A percentile compares a stretch with the other conserved stretches of the same genome.
These are phyloP conservation scores for Neopipo cinnamomea DNA, from an alignment of 2,113 vertebrate genomes.

Conservation along the genomic window DNA sequence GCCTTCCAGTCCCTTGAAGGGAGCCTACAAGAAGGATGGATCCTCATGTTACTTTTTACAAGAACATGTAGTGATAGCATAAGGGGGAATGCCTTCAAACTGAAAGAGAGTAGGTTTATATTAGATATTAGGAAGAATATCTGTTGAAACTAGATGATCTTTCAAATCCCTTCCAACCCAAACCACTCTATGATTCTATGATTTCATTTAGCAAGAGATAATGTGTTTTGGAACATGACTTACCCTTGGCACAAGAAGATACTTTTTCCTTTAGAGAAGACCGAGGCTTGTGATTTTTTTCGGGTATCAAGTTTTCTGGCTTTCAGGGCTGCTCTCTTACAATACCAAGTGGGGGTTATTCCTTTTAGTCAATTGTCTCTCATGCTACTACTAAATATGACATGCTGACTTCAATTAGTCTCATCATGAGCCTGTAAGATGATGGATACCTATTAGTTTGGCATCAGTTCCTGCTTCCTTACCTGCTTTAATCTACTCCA, in stretches of 20 bases:
- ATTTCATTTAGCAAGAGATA: background rate
- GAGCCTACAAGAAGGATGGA: background rate
- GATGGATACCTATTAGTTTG: background rate
- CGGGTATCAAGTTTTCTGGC: rapidly evolving
- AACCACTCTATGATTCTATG: background rate
- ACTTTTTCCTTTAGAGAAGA: background rate
- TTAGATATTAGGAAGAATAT: background rate
- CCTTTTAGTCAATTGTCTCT: background rate
- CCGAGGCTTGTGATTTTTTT: background rate
- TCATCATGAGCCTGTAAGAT: background rate
- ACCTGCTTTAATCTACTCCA: background rate
- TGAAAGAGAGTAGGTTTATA: background rate
- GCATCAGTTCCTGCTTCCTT: background rate
- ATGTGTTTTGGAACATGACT: background rate
- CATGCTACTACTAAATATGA: background rate
- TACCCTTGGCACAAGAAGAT: background rate
- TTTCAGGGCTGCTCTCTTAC: background rate
- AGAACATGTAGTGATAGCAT: background rate
- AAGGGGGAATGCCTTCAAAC: background rate
- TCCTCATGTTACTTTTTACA: background rate
- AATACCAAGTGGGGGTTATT: background rate
- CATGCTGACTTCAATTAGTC: background rate
- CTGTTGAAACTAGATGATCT: background rate
- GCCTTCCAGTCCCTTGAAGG: background rate
- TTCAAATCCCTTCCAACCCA: background rate